Evolutionary conservation across 2,888 invertebrate species (phyloP), one percentile per base, ranked within the genome.

Genomic region (Callyntrura guangdongensis): DNA sequence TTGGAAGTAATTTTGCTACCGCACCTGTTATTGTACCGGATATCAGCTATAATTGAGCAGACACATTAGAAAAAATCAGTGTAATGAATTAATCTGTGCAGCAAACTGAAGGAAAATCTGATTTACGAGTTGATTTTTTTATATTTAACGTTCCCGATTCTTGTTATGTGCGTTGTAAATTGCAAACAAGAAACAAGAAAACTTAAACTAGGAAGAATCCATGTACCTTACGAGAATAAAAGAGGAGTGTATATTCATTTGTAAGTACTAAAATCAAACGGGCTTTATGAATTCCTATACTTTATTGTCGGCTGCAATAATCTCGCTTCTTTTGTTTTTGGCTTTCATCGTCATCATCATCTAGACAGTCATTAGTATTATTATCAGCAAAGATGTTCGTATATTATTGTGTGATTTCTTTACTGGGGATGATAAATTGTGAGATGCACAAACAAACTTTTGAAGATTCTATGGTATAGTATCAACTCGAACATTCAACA

Each of bases 291-390:
- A 36, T 74, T 74, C n/a, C 20, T 61, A n/a, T n/a, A 47, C 45
- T 86, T 86, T 74, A 86, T 86, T 77, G 86, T 61, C 86, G 86
- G 61, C 53, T 27, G 25, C 61, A 47, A 47, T 61, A 64, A 14
- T 69, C 72, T 86, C 22, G 12, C 36, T 61, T 47, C 59, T 72
- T 85, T 74, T 86, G 56, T 69, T 72, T 53, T 85, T 74, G 25
- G 17, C n/a, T 45, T 74, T 74, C 74, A 61, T 74, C 74, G 74
- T 86, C 74, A 47, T 59, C 17, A 53, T 36, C 36, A 36, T 36
- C 36, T 36, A 4, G 2, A 36, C 36, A 36, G 20, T n/a, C 20
- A 49, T 77, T 53, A 25, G 53, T 56, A 53, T 77, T 64, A 45
- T 74, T 61, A 74, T 74, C 64, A 86, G 56, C 59, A 77, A 36